Evolutionary conservation across 1,140 invertebrate genomes (phyloP), one percentile per base, ranked within the genome.

Genomic region (Drosophila auraria): DNA sequence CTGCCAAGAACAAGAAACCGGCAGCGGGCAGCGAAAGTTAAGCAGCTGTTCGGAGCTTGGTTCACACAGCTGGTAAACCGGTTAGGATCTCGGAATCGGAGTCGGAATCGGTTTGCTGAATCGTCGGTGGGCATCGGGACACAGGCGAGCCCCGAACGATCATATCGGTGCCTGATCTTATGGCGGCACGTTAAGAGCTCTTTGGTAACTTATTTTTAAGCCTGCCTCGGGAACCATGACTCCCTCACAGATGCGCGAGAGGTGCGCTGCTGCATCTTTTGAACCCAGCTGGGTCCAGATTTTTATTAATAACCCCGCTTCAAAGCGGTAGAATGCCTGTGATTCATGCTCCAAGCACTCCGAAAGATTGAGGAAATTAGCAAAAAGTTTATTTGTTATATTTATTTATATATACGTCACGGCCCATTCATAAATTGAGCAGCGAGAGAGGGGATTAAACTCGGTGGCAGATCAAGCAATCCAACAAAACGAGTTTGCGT

Each of bases 61-160:
- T 79, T 83, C 66, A 64, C 65, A 78, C 83, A 87, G 83, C 83
- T 87, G 84, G 64, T 11, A 84, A 89, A 89, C 84, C 86, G 84
- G 81, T 80, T 56, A 25, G 8, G 33, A 62, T 25, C 25, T 54
- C 69, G 20, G 66, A 38, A 30, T 60, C 36, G 23, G 58, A 40
- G 9, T 49, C 45, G 27, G 65, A 47, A 59, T 73, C 66, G 61
- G 61, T 23, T 61, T 14, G 38, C 25, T 68, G 33, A 49, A 45
- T 65, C 64, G 44, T 15, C 23, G 30, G 12, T 8, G n/a, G 45
- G 59, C 38, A 27, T 59, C 23, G 36, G 27, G 36, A 40, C 20
- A 40, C 59, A 42, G 71, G 71, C 70, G 72, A 75, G 72, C 72
- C 70, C 69, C 69, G 17, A 74, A 63, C 68, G 47, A 44, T 61